Conservation (phyloP, 2,888 invertebrate genomes). For the Drosophila koepferae region DNA sequence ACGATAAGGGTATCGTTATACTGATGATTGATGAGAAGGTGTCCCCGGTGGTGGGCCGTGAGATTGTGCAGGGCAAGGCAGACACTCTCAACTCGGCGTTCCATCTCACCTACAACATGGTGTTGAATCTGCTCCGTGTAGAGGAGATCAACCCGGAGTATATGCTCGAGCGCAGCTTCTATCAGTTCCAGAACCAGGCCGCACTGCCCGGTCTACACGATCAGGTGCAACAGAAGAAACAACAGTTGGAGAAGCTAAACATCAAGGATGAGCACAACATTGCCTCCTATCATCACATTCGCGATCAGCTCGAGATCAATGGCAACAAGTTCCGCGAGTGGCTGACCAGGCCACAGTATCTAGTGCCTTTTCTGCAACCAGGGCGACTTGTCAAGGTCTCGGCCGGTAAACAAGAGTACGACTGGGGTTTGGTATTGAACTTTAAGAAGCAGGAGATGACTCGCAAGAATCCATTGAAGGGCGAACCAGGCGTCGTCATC, state of each 20-base stretch:
- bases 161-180: constrained; percentile 99
- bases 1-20: constrained; percentile 98
- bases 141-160: constrained; percentile 99
- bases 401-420: constrained; percentile 94
- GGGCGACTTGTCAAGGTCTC: constrained; percentile 97
- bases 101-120: constrained; percentile 99
- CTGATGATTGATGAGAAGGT: constrained; percentile 99
- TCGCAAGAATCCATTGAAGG: constrained; percentile 86
- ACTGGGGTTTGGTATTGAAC: constrained; percentile 98
- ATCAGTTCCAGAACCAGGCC: constrained; percentile 99
- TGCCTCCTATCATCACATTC: constrained; percentile 93
- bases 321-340: constrained; percentile 91
- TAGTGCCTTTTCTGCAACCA: constrained; percentile 97
- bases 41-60: constrained; percentile 90
- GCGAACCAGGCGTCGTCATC: constrained; percentile 87
- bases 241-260: constrained; percentile 88
- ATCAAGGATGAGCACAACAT: constrained; percentile 92
- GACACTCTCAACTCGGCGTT: constrained; percentile 99
- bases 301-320: constrained; percentile 91
- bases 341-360: constrained; percentile 93
- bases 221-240: constrained; percentile 88
- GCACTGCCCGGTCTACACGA: constrained; percentile 95
- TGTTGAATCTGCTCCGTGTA: constrained; percentile 96
- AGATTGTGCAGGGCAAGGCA: constrained; percentile 94
- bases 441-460: constrained; percentile 90